These are phyloP conservation scores for Pseudopipra pipra DNA, from an alignment of 2,113 vertebrate species.

Conservation along the genomic window DNA sequence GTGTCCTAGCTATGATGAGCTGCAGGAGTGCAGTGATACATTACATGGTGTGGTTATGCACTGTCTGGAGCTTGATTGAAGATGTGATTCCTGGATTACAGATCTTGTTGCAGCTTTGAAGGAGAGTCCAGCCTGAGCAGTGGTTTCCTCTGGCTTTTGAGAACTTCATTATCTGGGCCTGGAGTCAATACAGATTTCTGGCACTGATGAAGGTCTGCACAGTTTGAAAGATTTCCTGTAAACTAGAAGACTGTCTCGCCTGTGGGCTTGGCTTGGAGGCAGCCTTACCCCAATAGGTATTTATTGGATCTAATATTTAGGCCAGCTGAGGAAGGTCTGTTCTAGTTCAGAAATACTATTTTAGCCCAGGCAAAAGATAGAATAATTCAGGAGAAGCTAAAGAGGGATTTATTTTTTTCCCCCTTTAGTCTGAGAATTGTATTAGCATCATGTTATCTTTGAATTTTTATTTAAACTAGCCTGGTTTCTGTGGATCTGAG, in stretches of 20 bases:
- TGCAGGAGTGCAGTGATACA: background rate
- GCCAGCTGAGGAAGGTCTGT: background rate
- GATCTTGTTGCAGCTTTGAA: background rate
- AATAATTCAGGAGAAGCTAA: background rate
- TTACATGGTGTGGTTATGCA: background rate
- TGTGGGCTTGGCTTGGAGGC: conserved; percentile 45
- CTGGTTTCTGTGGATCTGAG: background rate
- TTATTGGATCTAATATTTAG: background rate
- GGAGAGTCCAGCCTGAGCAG: background rate
- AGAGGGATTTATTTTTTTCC: background rate
- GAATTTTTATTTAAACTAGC: background rate
- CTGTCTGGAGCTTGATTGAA: background rate
- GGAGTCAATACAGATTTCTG: background rate
- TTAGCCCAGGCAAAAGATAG: background rate
- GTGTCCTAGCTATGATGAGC: background rate
- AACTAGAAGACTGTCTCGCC: conserved; percentile 32
- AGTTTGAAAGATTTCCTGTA: conserved; percentile 37
- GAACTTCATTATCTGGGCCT: background rate
- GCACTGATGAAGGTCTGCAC: background rate
- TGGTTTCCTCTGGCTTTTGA: conserved; percentile 12
- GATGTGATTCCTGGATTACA: background rate
- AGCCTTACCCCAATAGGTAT: background rate
- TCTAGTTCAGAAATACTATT: background rate
- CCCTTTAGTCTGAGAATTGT: background rate
- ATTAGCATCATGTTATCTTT: background rate